Evolutionary conservation across 2,113 vertebrate species (phyloP).

Genomic region (Vidua macroura): DNA sequence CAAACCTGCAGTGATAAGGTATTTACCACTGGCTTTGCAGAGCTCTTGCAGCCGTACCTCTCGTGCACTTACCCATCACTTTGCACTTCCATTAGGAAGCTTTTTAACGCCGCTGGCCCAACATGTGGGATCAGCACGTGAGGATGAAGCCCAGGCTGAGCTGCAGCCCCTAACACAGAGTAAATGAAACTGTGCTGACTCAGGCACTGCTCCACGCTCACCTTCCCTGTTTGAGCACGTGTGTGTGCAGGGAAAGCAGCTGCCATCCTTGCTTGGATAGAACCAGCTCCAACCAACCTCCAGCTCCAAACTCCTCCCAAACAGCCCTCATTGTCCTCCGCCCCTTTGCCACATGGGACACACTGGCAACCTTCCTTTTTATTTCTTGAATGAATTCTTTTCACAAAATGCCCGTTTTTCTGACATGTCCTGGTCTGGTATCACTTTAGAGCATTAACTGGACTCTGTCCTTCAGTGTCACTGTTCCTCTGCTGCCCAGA

Average conservation of each 20-base stretch:
- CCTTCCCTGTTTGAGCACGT: fast-evolving
- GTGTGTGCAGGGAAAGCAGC: background rate
- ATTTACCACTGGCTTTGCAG: background rate
- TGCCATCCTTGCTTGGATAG: background rate
- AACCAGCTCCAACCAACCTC: background rate
- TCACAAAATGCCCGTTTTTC: background rate
- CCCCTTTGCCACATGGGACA: background rate
- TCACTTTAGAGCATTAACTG: background rate
- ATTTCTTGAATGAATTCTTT: background rate
- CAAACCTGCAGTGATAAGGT: background rate
- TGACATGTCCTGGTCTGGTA: background rate
- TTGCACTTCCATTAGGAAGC: background rate
- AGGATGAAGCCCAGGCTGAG: background rate
- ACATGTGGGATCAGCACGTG: background rate
- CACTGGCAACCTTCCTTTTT: background rate
- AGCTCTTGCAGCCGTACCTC: background rate
- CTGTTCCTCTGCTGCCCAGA: background rate
- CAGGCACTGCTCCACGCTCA: fast-evolving
- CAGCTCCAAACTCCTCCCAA: background rate
- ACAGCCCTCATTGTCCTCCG: background rate
- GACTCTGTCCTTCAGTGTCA: background rate
- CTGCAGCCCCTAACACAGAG: background rate
- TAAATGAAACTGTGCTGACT: background rate
- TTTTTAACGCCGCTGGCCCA: background rate
- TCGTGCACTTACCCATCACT: background rate